phyloP scores from a whole-genome alignment of 2,797 vertebrate species.

The Orientallactaga sibirica region DNA sequence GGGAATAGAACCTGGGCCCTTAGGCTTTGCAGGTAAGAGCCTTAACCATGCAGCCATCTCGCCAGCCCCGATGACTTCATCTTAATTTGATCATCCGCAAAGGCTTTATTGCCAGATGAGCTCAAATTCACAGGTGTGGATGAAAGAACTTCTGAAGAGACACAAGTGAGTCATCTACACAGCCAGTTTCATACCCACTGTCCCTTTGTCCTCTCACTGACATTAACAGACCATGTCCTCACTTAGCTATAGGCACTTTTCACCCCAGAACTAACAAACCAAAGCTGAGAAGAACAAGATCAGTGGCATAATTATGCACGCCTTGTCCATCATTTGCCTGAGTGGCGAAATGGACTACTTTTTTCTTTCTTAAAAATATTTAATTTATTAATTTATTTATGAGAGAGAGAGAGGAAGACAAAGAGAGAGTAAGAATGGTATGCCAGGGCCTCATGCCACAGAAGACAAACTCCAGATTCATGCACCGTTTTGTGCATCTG shows the following conservation, averaged over 20 bases:
- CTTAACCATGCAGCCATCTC: too few species aligned
- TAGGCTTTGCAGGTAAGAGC: too few species aligned
- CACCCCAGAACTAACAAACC: neutral
- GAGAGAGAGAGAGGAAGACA: too few species aligned
- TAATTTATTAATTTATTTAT: too few species aligned
- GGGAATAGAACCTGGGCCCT: too few species aligned
- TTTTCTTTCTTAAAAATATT: too few species aligned
- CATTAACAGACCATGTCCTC: accelerated
- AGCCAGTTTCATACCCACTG: neutral
- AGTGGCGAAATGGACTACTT: neutral
- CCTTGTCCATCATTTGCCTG: neutral
- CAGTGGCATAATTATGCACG: neutral
- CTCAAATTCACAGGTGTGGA: neutral
- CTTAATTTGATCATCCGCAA: neutral
- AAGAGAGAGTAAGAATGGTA: too few species aligned
- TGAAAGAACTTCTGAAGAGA: neutral
- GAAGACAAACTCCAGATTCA: too few species aligned
- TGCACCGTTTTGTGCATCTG: too few species aligned
- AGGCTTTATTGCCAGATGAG: neutral
- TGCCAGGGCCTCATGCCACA: too few species aligned
- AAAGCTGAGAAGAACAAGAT: neutral
- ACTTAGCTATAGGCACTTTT: neutral
- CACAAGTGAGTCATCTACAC: neutral
- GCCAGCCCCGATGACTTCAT: neutral
- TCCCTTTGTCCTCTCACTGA: neutral